Evolutionary conservation across 2,113 vertebrate genomes (phyloP).

Genomic region (Peromyscus polionotus): DNA sequence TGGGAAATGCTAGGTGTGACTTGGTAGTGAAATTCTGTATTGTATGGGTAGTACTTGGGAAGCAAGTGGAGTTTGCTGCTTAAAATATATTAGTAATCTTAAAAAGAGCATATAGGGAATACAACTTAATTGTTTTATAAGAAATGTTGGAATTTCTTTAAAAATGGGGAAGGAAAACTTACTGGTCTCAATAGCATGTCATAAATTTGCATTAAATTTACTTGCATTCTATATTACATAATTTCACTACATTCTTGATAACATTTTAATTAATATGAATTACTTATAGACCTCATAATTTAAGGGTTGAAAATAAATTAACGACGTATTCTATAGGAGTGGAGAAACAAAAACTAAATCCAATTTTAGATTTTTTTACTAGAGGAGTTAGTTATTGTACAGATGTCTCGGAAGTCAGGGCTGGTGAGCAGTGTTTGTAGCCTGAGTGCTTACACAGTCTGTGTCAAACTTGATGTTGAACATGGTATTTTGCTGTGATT

Average conservation of each 20-base stretch:
- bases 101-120: conserved; percentile 39
- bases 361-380: conserved; percentile 56
- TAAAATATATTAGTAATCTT: conserved; percentile 25
- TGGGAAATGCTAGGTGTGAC: conserved; percentile 75
- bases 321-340: conserved; percentile 31
- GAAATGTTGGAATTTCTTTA: conserved; percentile 61
- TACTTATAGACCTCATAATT: conserved; percentile 49
- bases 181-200: conserved; percentile 52
- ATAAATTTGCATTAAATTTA: conserved; percentile 38
- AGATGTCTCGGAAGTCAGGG: conserved; percentile 17
- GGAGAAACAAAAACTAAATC: conserved; percentile 43
- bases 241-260: conserved; percentile 30
- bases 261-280: conserved; percentile 19
- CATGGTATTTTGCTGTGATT: conserved; percentile 44
- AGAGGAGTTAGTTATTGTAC: conserved; percentile 63
- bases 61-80: conserved; percentile 59
- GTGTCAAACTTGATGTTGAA: conserved; percentile 49
- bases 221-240: conserved; percentile 61
- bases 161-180: conserved; percentile 47
- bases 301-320: conserved; percentile 67
- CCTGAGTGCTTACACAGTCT: conserved; percentile 56
- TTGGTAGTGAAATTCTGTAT: conserved; percentile 70
- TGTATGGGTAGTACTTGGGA: conserved; percentile 61
- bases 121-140: conserved; percentile 62
- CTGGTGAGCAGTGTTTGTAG: conserved; percentile 40